Conservation (phyloP, 2,888 invertebrate species). For the Drosophila glabriapex region DNA sequence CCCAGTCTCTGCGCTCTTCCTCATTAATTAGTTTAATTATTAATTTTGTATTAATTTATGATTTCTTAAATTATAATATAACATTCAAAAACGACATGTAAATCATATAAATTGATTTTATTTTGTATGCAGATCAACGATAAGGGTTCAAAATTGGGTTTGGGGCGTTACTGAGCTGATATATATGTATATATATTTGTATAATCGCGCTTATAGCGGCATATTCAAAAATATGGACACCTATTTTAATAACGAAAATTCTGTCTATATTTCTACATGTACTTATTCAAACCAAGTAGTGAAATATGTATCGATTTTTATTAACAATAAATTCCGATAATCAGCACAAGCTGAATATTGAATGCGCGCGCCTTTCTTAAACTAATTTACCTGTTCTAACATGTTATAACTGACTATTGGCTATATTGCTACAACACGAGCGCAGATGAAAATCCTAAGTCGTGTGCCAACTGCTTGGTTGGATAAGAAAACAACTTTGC, state of each 20-base stretch:
- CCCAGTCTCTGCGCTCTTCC: slow-evolving; percentile 58
- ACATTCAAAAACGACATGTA: slow-evolving; percentile 65
- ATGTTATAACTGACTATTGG: neutral
- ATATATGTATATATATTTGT: neutral
- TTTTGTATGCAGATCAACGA: neutral
- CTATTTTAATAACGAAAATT: neutral
- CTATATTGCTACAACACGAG: neutral
- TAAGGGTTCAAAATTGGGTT: neutral
- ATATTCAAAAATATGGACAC: neutral
- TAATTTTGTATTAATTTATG: slow-evolving; percentile 84
- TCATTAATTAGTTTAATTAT: slow-evolving; percentile 80
- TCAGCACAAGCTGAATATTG: neutral
- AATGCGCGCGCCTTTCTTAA: neutral
- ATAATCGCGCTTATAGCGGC: neutral
- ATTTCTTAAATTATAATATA: slow-evolving; percentile 78
- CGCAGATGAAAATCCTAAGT: neutral
- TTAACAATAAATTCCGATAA: neutral
- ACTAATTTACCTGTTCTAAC: neutral
- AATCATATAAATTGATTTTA: slow-evolving; percentile 19
- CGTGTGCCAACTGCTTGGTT: neutral
- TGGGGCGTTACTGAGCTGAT: neutral
- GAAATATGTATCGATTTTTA: neutral
- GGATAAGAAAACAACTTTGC: neutral
- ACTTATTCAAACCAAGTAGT: neutral
- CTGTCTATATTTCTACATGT: neutral